These are phyloP conservation scores for Macrostomum lignano DNA, from an alignment of 1,140 invertebrate genomes.

Conservation along the genomic window DNA sequence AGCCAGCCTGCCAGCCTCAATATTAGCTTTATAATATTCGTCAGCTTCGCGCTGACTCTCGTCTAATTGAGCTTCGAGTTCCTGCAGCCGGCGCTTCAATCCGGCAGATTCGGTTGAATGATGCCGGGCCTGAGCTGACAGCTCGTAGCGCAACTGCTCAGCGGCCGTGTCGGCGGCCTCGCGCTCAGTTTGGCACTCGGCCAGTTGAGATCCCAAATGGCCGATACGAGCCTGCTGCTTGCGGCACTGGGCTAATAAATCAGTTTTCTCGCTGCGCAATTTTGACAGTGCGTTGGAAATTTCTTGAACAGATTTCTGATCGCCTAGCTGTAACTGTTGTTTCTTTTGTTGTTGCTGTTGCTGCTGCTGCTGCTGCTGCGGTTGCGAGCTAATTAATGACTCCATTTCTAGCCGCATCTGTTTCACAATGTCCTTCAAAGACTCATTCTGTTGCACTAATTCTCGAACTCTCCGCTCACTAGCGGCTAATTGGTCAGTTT, in stretches of 20 bases:
- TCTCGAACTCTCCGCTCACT: too few species aligned
- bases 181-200: not conserved
- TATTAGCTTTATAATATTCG: conserved; percentile 19
- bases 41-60: conserved; percentile 23
- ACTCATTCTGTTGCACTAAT: too few species aligned
- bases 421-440: too few species aligned
- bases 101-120: conserved; percentile 13
- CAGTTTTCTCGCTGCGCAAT: conserved; percentile 18
- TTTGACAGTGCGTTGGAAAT: too few species aligned
- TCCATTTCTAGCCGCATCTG: too few species aligned
- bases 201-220: conserved; percentile 11
- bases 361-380: too few species aligned
- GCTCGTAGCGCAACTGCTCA: conserved; percentile 12
- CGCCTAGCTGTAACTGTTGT: too few species aligned
- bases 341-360: too few species aligned
- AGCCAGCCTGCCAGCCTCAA: conserved; percentile 10
- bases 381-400: too few species aligned
- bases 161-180: not conserved
- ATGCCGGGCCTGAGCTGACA: conserved; percentile 12
- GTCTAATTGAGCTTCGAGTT: conserved; percentile 17
- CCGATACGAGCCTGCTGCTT: conserved; percentile 19
- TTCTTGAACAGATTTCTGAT: too few species aligned
- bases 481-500: too few species aligned
- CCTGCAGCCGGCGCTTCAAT: conserved; percentile 13
- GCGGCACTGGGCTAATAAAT: conserved; percentile 16